Evolutionary conservation across 2,797 vertebrate species (phyloP), one percentile per base, ranked within the genome.

Genomic region (Tadarida brasiliensis): DNA sequence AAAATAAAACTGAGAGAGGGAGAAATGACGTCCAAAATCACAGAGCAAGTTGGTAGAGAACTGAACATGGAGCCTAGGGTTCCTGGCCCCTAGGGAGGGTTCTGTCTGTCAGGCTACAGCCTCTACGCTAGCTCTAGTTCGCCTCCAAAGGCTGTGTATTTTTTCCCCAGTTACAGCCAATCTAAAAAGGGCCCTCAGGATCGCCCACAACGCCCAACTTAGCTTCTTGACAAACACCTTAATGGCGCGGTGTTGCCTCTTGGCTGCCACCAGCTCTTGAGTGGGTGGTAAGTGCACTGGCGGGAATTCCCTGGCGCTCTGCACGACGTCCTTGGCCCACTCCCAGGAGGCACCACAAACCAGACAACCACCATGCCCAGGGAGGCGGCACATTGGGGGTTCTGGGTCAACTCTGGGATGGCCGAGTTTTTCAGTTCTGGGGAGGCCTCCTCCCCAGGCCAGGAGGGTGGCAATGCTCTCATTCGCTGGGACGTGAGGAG

Each of bases 191-290:
- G 95, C 87, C 44, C 68, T 92, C 95, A 91, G 88, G 89, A 91
- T 94, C 71, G 54, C 97, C 96, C 95, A 97, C 96, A 96, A 84
- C 7, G n/a, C 96, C 94, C 95, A 87, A 87, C 88, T 95, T 94
- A 96, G 95, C 87, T 95, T 96, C 96, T 93, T 96, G 92, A 96
- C 97, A 96, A 97, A 96, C 95, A 97, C 96, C 97, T 96, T 96
- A 91, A 87, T 89, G 92, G 95, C 0, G 1, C 39, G 30, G 88
- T 33, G 10, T n/a, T 84, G 96, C 93, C 95, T 91, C 92, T 96
- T 94, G 96, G 97, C 97, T 94, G 94, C 96, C 93, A 49, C 87
- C 14, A 7, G 76, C 87, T 92, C 94, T 63, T 12, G 85, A 96
- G 97, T 96, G 93, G 96, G 96, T 89, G 88, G 86, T 49, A 51